Evolutionary conservation across 2,797 vertebrate genomes (phyloP).

Genomic region (Aythya fuligula): DNA sequence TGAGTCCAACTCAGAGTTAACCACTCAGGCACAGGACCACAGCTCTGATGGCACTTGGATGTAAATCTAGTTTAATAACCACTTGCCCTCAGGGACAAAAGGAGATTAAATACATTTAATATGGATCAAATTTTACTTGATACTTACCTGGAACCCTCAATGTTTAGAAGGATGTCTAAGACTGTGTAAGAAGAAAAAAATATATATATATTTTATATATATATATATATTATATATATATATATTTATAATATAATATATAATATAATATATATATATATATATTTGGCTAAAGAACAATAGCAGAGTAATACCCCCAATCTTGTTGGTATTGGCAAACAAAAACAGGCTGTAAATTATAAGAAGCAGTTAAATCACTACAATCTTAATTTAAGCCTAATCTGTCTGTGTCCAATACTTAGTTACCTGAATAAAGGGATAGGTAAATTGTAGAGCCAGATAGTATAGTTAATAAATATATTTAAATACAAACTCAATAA

Average conservation of each 20-base stretch:
- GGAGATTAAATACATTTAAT: not conserved
- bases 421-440: not conserved
- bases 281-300: not conserved
- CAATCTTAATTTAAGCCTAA: not conserved
- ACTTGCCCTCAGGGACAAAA: not conserved
- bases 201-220: too few species aligned
- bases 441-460: not conserved
- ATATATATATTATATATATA: too few species aligned
- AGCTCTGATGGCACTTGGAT: not conserved
- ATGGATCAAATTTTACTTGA: not conserved
- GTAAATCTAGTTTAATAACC: not conserved
- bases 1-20: not conserved
- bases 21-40: not conserved
- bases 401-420: not conserved
- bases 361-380: not conserved
- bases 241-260: too few species aligned
- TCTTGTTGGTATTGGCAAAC: not conserved
- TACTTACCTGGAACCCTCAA: not conserved
- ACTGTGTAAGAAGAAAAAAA: not conserved
- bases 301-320: fast-evolving
- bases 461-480: not conserved
- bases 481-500: not conserved
- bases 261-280: too few species aligned
- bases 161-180: not conserved
- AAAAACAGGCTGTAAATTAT: not conserved